phyloP scores from a whole-genome alignment of 1,140 invertebrate species.

The Saxidomus purpurata region DNA sequence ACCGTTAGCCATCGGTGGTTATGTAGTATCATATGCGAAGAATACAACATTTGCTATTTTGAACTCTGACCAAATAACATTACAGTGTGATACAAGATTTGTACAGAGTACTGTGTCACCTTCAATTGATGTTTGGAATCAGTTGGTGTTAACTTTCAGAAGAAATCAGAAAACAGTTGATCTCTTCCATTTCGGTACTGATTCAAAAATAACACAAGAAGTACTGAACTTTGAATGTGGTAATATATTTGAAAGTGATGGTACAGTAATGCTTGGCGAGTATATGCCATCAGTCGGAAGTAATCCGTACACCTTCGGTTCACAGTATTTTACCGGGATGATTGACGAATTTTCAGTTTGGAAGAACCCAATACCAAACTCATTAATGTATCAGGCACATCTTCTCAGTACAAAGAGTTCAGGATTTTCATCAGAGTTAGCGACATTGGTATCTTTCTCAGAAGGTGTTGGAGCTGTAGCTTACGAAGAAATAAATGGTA shows the following conservation, averaged over 20 bases:
- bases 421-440: slow-evolving; percentile 65
- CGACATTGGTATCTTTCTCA: slow-evolving; percentile 68
- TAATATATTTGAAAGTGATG: slow-evolving; percentile 64
- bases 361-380: slow-evolving; percentile 67
- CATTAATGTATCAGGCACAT: slow-evolving; percentile 71
- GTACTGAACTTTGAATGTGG: slow-evolving; percentile 60
- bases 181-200: slow-evolving; percentile 68
- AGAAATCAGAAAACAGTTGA: slow-evolving; percentile 46
- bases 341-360: slow-evolving; percentile 76
- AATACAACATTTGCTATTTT: slow-evolving; percentile 58
- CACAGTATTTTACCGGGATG: slow-evolving; percentile 63
- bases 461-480: slow-evolving; percentile 71
- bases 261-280: slow-evolving; percentile 70
- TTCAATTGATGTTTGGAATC: slow-evolving; percentile 70
- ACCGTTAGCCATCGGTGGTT: slow-evolving; percentile 65
- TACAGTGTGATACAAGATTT: slow-evolving; percentile 61
- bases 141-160: slow-evolving; percentile 70
- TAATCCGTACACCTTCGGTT: slow-evolving; percentile 29
- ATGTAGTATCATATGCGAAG: slow-evolving; percentile 72
- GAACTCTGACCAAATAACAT: slow-evolving; percentile 63
- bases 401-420: slow-evolving; percentile 68
- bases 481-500: slow-evolving; percentile 68
- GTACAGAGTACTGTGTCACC: slow-evolving; percentile 50
- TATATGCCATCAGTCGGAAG: slow-evolving; percentile 67
- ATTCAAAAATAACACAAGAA: slow-evolving; percentile 66